Evolutionary conservation across 2,797 vertebrate species (phyloP).

Genomic region (Centropyge bicolor): DNA sequence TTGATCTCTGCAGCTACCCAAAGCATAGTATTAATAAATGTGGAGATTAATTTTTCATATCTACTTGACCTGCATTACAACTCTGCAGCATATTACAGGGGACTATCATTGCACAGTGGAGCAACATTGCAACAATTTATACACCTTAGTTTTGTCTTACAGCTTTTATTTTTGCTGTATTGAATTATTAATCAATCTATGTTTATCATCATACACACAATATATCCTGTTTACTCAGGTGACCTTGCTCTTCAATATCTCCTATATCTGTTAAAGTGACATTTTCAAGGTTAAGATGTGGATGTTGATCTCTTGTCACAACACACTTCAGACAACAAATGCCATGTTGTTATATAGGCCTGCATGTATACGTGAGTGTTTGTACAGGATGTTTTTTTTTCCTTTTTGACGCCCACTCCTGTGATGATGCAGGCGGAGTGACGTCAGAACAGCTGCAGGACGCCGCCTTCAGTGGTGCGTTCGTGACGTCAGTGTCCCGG

Average conservation of each 20-base stretch:
- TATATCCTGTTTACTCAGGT: constrained; percentile 16
- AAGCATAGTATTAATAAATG: neutral
- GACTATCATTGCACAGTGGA: no score
- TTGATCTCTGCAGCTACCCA: constrained; percentile 15
- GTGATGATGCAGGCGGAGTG: constrained; percentile 54
- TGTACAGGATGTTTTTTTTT: neutral
- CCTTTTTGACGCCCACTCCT: constrained; percentile 30
- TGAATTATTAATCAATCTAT: neutral
- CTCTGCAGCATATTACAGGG: neutral
- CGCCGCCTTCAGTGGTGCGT: constrained; percentile 53
- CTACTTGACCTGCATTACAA: neutral
- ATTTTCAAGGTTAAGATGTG: constrained; percentile 6
- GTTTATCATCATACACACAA: neutral
- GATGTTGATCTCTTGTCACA: neutral
- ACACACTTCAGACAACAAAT: neutral
- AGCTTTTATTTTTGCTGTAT: neutral
- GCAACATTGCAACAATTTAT: neutral
- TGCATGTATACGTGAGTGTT: neutral
- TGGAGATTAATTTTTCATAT: constrained; percentile 13
- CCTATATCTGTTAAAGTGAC: neutral
- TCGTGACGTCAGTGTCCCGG: constrained; percentile 68
- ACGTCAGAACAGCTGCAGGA: constrained; percentile 77
- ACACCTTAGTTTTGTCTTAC: neutral
- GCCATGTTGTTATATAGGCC: neutral
- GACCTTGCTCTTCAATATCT: constrained; percentile 37